Conservation (phyloP, 2,888 invertebrate species). For the Spatulosminthurus flaviceps region DNA sequence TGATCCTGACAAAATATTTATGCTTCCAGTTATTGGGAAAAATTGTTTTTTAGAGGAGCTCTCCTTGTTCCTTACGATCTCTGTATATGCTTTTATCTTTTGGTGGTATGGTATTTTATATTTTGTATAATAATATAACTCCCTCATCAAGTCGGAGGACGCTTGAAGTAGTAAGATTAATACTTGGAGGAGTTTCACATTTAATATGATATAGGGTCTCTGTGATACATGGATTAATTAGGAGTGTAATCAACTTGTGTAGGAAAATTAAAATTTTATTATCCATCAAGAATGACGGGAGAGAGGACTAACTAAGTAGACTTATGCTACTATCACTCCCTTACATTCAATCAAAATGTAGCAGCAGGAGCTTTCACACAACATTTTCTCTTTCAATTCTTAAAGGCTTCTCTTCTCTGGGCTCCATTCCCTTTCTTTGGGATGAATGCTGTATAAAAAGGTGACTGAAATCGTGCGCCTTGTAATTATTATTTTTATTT, state of each 20-base stretch:
- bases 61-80: not conserved
- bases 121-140: no score
- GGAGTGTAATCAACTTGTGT: not conserved
- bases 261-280: not conserved
- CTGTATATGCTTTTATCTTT: no score
- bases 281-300: constrained; percentile 18
- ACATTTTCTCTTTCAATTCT: not conserved
- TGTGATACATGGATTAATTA: not conserved
- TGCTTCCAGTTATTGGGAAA: constrained; percentile 30
- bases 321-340: constrained; percentile 18
- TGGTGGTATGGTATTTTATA: no score
- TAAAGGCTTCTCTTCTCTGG: no score
- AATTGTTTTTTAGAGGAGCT: not conserved
- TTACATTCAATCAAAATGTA: constrained; percentile 37
- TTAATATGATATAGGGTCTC: not conserved
- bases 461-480: no score
- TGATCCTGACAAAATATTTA: constrained; percentile 37
- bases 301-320: constrained; percentile 27
- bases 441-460: no score
- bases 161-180: no score
- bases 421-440: no score
- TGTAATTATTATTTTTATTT: no score
- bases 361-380: constrained; percentile 26
- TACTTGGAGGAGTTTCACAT: not conserved
- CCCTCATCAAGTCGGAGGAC: no score